Base-by-base conservation (phyloP, 1,140 invertebrate genomes). In the Matsumurasca onukii region DNA sequence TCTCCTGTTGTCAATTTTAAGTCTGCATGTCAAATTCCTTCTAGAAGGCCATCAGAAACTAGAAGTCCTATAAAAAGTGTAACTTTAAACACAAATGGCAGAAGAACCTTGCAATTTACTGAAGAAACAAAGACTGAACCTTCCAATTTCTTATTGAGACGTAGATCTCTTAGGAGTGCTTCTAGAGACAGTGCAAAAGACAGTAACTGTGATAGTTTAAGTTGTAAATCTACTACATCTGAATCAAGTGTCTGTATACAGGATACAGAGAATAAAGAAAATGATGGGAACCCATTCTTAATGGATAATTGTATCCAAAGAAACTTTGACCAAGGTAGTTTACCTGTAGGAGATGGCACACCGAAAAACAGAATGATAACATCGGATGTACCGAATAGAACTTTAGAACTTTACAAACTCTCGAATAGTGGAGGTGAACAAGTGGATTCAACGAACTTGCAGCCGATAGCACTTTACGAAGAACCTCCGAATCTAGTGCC, bases 391-490 rank as follows among this genome's bases (percentile, higher is more conserved):
- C 9, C 17, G 34, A 12, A 12, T 9, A 2, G 55, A 5, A 59
- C n/a, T 2, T 27, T 59, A 27, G 24, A 59, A 25, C 30, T 59
- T 22, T 59, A 59, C n/a, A 59, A 24, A 59, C 55, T 59, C 24
- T 59, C 55, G 9, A 27, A 5, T 9, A 27, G 55, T 29, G 55
- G 55, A 2, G 55, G 55, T 5, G 55, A 59, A 12, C 9, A 29
- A 27, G 49, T 52, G 5, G 49, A 52, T n/a, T 5, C 13, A 3
- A 27, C 25, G 5, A 59, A 59, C 15, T 22, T 51, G n/a, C 24
- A 20, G 24, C 49, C 49, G 3, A 20, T 20, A 3, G 24, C 24
- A 5, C 17, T 51, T 5, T 51, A 22, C 24, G 5, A 20, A 51
- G 55, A 59, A 27, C 55, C 55, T 5, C 55, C 55, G 22, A 59